phyloP scores from a whole-genome alignment of 92 coral and sea anemone genomes.

The Heliopora coerulea region DNA sequence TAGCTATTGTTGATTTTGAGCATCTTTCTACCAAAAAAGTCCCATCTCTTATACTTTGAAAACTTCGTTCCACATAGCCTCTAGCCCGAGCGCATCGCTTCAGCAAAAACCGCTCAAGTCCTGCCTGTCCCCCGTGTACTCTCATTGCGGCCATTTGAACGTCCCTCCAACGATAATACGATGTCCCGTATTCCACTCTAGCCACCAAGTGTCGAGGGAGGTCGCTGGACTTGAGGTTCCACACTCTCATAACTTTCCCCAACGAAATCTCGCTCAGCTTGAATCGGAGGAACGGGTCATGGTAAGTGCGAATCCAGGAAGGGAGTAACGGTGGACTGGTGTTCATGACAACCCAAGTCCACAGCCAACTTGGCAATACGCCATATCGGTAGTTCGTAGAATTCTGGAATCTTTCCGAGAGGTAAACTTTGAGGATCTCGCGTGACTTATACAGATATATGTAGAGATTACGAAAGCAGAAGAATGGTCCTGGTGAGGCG shows the following conservation, averaged over 20 bases:
- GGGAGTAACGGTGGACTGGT: conserved; percentile 87
- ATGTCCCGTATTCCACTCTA: conserved; percentile 83
- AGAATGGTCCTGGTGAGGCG: conserved; percentile 62
- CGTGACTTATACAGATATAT: conserved; percentile 74
- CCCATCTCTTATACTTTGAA: conserved; percentile 19
- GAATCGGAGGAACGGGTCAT: conserved; percentile 76
- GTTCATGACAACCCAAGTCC: conserved; percentile 93
- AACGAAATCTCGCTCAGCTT: conserved; percentile 82
- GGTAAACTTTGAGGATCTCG: conserved; percentile 61
- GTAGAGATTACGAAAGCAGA: conserved; percentile 70
- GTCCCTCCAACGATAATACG: conserved; percentile 89
- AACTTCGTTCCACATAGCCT: conserved; percentile 81
- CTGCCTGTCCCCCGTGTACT: conserved; percentile 74
- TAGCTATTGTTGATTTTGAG: neutral
- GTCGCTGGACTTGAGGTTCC: conserved; percentile 81
- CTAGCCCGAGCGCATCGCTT: conserved; percentile 91
- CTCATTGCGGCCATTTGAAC: conserved; percentile 75
- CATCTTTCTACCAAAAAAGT: neutral
- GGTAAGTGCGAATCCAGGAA: conserved; percentile 79
- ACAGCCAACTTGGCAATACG: conserved; percentile 88
- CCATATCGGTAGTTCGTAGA: conserved; percentile 60
- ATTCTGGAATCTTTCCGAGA: conserved; percentile 66
- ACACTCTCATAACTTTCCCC: conserved; percentile 75
- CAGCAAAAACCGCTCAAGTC: conserved; percentile 65
- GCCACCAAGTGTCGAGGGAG: conserved; percentile 54